These are phyloP conservation scores for Branchipolynoe longqiensis DNA, from an alignment of 2,888 invertebrate species.

Conservation along the genomic window DNA sequence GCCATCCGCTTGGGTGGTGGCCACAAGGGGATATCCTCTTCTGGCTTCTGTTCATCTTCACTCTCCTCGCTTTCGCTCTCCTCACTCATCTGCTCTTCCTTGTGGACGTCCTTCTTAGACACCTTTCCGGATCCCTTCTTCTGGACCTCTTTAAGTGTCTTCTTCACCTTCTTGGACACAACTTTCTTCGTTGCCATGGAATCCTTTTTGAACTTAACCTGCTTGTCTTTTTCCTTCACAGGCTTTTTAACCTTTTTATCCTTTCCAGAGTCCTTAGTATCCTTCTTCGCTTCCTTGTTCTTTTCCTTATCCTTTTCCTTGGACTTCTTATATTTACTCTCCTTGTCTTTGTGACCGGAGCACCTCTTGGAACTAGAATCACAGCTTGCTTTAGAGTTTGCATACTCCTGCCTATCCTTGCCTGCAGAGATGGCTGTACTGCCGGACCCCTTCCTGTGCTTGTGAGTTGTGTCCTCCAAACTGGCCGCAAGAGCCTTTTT, in stretches of 20 bases:
- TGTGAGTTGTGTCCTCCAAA: slow-evolving; percentile 15
- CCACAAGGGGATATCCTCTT: slow-evolving; percentile 62
- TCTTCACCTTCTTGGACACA: slow-evolving; percentile 44
- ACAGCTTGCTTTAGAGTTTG: slow-evolving; percentile 47
- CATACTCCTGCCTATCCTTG: slow-evolving; percentile 22
- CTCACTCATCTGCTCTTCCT: background rate
- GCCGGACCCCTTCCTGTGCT: background rate
- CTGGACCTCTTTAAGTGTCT: slow-evolving; percentile 7
- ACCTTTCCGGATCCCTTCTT: slow-evolving; percentile 26
- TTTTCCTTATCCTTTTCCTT: slow-evolving; percentile 55
- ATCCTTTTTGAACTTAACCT: slow-evolving; percentile 40
- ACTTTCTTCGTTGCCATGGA: slow-evolving; percentile 47
- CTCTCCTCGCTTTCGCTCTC: slow-evolving; percentile 36
- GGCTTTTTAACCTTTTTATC: slow-evolving; percentile 24
- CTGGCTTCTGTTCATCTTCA: slow-evolving; percentile 44
- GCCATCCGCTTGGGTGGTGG: slow-evolving; percentile 67
- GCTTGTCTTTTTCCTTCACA: slow-evolving; percentile 29
- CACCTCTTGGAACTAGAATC: slow-evolving; percentile 46
- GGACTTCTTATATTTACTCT: slow-evolving; percentile 49
- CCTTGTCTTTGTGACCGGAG: slow-evolving; percentile 35
- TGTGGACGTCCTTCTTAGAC: slow-evolving; percentile 31
- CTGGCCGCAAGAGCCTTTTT: slow-evolving; percentile 48
- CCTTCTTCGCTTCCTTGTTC: slow-evolving; percentile 43
- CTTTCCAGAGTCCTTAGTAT: slow-evolving; percentile 27
- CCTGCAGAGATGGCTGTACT: background rate